Evolutionary conservation across 1,140 invertebrate species (phyloP), one percentile per base, ranked within the genome.

Genomic region (Drosophila quadrilineata): DNA sequence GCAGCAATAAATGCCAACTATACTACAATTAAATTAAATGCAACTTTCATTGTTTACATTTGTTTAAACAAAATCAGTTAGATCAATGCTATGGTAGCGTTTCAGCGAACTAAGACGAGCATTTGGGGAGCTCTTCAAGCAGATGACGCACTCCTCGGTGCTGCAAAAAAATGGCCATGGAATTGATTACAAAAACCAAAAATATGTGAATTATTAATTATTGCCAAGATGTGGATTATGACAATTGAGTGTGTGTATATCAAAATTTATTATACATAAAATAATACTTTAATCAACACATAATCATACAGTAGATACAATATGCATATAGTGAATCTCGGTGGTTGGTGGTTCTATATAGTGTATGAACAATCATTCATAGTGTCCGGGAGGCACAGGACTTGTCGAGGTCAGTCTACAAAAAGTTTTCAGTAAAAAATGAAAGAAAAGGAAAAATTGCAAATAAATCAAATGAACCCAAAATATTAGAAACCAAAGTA

Each of bases 351-450:
- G 29, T 46, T 29, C 49, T 33, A 41, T 29, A 14, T 6, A 26
- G 22, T 56, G 50, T 50, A 59, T 56, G 9, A 46, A 29, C 41
- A 21, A 65, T 76, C 60, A 88, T 87, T 88, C 86, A 72, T 76
- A 82, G 53, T 88, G 75, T 68, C 82, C 82, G 38, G 72, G 68
- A 29, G 87, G 79, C 48, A 88, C 63, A 4, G 87, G 87, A 82
- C 87, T 88, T 41, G 87, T 71, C 33, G 87, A 88, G 8, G 87
- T 88, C 43, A 88, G 73, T 71, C 87, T 88, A 82, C 40, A 86
- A 72, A n/a, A n/a, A n/a, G n/a, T n/a, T 36, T 68, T 56, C 17
- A 52, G 58, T 58, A 64, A 45, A 65, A 86, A 52, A 36, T n/a
- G n/a, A n/a, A n/a, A n/a, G n/a, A 29, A 38, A 9, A 36, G 58